Evolutionary conservation across 2,113 vertebrate species (phyloP).

Genomic region (Athene noctua): DNA sequence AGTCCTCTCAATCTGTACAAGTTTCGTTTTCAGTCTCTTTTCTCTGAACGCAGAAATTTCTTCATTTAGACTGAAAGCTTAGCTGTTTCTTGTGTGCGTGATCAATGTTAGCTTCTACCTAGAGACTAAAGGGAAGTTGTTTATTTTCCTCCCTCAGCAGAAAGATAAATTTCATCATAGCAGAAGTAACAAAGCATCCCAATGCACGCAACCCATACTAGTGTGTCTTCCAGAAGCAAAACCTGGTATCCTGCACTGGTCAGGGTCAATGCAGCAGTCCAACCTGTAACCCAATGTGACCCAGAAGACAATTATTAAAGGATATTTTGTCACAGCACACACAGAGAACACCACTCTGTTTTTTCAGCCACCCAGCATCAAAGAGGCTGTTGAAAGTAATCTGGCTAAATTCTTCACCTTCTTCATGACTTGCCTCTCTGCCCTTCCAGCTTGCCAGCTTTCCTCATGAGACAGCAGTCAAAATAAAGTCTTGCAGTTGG

Average conservation of each 20-base stretch:
- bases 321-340: neutral
- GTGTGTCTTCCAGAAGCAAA: neutral
- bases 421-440: neutral
- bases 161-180: neutral
- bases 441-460: conserved; percentile 35
- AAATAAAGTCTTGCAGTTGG: conserved; percentile 30
- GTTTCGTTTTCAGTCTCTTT: neutral
- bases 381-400: conserved; percentile 32
- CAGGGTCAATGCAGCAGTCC: accelerated
- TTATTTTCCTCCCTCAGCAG: neutral
- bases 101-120: neutral
- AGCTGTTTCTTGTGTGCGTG: neutral
- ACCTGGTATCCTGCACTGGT: neutral
- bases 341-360: neutral
- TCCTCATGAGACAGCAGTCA: conserved; percentile 30
- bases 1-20: neutral
- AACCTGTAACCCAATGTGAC: neutral
- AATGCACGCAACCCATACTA: accelerated
- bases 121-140: neutral
- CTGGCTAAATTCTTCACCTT: conserved; percentile 23
- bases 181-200: neutral
- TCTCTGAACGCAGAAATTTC: neutral
- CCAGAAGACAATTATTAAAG: neutral
- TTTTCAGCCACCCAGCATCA: conserved; percentile 39
- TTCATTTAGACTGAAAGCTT: neutral